These are phyloP conservation scores for Nematopogon swammerdamellus DNA, from an alignment of 2,888 invertebrate genomes.

Conservation along the genomic window DNA sequence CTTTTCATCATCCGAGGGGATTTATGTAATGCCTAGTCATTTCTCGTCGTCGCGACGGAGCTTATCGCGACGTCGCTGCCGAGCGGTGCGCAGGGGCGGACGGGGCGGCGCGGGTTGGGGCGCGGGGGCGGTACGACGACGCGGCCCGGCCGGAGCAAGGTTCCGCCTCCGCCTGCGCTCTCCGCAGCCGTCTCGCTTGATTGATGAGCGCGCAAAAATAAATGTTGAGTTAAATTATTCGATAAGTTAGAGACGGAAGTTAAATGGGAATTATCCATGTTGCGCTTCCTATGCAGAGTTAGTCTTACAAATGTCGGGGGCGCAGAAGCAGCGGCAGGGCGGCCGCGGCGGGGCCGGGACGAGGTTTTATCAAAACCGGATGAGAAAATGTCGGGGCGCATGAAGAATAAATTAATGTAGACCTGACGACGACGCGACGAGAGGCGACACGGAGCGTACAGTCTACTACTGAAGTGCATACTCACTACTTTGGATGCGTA, in stretches of 20 bases:
- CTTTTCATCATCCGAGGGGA: conserved; percentile 60
- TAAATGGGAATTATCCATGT: conserved; percentile 60
- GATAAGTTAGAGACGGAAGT: conserved; percentile 60
- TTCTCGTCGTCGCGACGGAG: conserved; percentile 57
- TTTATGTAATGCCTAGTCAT: conserved; percentile 61
- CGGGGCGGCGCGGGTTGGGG: too few relatives aligned
- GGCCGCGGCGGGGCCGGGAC: too few relatives aligned
- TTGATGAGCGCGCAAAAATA: conserved; percentile 60
- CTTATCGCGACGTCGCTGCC: conserved; percentile 45
- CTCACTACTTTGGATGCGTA: too few relatives aligned
- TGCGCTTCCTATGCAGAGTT: conserved; percentile 32
- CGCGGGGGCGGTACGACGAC: conserved; percentile 4
- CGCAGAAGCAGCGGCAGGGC: neutral
- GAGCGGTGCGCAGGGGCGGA: conserved; percentile 46
- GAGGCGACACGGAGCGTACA: too few relatives aligned
- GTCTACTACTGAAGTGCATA: too few relatives aligned
- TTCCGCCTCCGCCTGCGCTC: conserved; percentile 7
- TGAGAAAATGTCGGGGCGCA: too few relatives aligned
- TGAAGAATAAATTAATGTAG: too few relatives aligned
- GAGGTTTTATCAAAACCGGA: too few relatives aligned
- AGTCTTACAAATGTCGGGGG: conserved; percentile 10
- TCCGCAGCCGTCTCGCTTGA: conserved; percentile 33
- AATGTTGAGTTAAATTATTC: conserved; percentile 61
- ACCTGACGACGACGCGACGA: too few relatives aligned
- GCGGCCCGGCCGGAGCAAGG: conserved; percentile 9